phyloP scores from a whole-genome alignment of 2,797 vertebrate species.

The Morelia viridis region DNA sequence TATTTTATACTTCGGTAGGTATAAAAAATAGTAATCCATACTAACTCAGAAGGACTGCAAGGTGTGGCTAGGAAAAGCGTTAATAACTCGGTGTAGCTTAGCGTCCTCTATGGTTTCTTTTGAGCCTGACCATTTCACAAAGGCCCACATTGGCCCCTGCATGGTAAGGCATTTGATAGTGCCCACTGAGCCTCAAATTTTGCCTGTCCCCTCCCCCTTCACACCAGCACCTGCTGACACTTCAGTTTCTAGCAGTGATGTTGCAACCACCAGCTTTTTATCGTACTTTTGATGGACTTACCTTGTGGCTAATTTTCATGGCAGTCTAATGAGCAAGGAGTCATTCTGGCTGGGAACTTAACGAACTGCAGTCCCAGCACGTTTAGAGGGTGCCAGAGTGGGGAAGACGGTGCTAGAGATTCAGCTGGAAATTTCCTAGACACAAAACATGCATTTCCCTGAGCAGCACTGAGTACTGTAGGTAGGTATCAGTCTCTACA shows the following conservation, averaged over 20 bases:
- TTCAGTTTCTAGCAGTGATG: background rate
- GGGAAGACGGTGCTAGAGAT: background rate
- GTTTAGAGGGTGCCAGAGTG: background rate
- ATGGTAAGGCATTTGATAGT: background rate
- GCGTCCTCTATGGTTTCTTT: background rate
- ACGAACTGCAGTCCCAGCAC: background rate
- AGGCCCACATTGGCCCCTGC: background rate
- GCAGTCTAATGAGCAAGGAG: background rate
- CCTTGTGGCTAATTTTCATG: background rate
- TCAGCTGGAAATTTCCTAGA: background rate
- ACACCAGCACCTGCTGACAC: background rate
- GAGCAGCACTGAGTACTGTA: background rate
- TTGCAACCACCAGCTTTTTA: background rate
- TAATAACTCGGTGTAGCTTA: background rate
- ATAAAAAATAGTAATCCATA: background rate
- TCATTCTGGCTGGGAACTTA: background rate
- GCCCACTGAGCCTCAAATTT: background rate
- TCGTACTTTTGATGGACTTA: background rate
- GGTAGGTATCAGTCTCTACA: background rate
- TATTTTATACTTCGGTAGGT: background rate
- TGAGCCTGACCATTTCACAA: background rate
- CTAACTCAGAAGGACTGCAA: background rate
- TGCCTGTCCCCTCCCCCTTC: background rate
- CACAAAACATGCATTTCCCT: background rate
- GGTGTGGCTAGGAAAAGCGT: background rate